Evolutionary conservation across 2,888 invertebrate species (phyloP).

Genomic region (Eristalinus sepulchralis): DNA sequence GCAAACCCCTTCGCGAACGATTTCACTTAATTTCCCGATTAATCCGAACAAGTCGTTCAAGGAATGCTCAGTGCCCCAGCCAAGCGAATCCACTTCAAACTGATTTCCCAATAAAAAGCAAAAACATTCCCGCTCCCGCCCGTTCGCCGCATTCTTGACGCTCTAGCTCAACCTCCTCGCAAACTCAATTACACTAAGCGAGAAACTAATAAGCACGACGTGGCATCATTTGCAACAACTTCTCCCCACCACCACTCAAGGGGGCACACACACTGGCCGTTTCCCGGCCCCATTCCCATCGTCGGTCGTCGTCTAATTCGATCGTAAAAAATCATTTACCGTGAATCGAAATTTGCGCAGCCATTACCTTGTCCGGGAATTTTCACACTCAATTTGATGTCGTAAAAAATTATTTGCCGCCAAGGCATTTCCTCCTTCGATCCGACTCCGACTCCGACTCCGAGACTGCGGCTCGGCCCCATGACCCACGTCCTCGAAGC

Average conservation of each 20-base stretch:
- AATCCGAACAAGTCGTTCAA: neutral
- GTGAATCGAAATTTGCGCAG: slow-evolving; percentile 67
- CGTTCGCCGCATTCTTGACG: neutral
- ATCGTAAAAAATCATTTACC: slow-evolving; percentile 70
- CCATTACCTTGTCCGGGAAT: slow-evolving; percentile 68
- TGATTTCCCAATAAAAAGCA: neutral
- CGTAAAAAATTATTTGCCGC: slow-evolving; percentile 62
- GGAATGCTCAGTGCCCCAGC: neutral
- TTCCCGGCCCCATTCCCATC: slow-evolving; percentile 12
- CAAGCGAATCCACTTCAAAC: neutral
- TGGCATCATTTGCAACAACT: slow-evolving; percentile 55
- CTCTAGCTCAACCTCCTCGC: slow-evolving; percentile 27
- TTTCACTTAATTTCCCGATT: neutral
- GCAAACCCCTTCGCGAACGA: neutral
- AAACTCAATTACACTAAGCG: slow-evolving; percentile 67
- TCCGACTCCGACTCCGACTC: neutral
- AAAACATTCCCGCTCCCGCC: neutral
- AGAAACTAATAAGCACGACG: slow-evolving; percentile 65
- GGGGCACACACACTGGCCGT: neutral
- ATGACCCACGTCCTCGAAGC: slow-evolving; percentile 27
- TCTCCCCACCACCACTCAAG: neutral
- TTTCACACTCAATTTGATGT: slow-evolving; percentile 70
- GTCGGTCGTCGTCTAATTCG: slow-evolving; percentile 55
- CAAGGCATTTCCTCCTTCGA: slow-evolving; percentile 43
- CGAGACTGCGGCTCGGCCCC: slow-evolving; percentile 13